Evolutionary conservation across 2,797 vertebrate genomes (phyloP), one percentile per base, ranked within the genome.

Genomic region (Bryconaethiops microstoma): DNA sequence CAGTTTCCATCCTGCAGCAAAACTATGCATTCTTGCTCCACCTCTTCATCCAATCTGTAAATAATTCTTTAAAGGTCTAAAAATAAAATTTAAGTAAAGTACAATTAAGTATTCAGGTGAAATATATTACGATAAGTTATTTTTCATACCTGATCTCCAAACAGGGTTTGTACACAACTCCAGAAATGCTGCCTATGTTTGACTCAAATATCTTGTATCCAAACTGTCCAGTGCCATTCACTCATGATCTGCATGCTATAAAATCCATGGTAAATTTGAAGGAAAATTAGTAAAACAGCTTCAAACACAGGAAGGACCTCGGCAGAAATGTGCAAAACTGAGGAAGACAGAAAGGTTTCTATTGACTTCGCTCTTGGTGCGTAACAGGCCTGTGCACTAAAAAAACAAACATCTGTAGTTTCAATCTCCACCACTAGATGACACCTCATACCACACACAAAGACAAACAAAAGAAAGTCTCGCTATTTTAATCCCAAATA

Each of bases 341-440:
- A 5, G 19, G 19, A 42, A 12, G 48, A 16, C 29, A 68, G 39
- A 69, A 14, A 25, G 16, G 21, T 1, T 13, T 8, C n/a, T 50
- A 14, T 52, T 50, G 42, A 70, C 42, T 70, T 29, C 35, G 25
- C 16, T 29, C 50, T 13, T 48, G 40, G n/a, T 9, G 2, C 50
- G 12, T 25, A 71, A 25, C n/a, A 13, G 17, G 10, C 19, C 52
- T 50, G 4, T 19, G 35, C n/a, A 74, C 9, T 57, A 29, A 12
- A 35, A 35, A 39, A 13, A 4, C 40, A 76, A 17, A 57, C 54
- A 54, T 6, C 21, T 77, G 67, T 62, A 81, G 39, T 59, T 65
- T 64, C 9, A 40, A 55, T 0, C 35, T 82, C 50, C n/a, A 40
- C n/a, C 81, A 78, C 76, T 82, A 82, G 81, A 73, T 76, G 81